Percentiles rank a stretch among this genome's conserved stretches.
These are phyloP conservation scores for Helicoverpa armigera DNA, from an alignment of 1,140 invertebrate species.

Conservation along the genomic window DNA sequence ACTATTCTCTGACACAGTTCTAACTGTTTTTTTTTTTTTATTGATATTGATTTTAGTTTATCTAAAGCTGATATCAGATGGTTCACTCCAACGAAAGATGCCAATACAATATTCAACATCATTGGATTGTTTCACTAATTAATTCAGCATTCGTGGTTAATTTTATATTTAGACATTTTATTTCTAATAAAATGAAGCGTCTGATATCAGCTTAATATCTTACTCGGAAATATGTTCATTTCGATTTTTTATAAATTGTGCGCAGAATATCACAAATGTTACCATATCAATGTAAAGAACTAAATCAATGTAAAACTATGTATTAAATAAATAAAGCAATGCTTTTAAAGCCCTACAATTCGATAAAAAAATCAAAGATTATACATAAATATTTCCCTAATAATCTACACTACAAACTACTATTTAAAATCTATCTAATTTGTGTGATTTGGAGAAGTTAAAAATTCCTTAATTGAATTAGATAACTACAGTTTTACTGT, in stretches of 20 bases:
- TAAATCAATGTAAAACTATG: neutral
- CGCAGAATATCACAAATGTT: conserved; percentile 1
- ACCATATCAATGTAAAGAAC: neutral
- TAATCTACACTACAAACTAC: neutral
- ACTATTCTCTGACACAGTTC: conserved; percentile 11
- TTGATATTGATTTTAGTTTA: neutral
- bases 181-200: too few relatives aligned
- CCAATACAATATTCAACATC: too few relatives aligned
- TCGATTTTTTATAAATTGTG: neutral
- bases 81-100: too few relatives aligned
- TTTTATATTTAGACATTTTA: too few relatives aligned
- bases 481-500: too few relatives aligned
- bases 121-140: too few relatives aligned
- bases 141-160: too few relatives aligned
- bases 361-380: neutral
- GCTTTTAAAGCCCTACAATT: neutral
- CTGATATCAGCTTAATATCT: too few relatives aligned
- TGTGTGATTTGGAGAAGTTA: too few relatives aligned
- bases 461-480: too few relatives aligned
- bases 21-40: neutral
- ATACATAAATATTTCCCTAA: conserved; percentile 5
- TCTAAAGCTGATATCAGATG: neutral
- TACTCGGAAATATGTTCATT: neutral
- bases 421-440: too few relatives aligned
- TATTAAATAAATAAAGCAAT: neutral